Conservation (phyloP, 2,113 vertebrate genomes). For the Dissostichus mawsoni region DNA sequence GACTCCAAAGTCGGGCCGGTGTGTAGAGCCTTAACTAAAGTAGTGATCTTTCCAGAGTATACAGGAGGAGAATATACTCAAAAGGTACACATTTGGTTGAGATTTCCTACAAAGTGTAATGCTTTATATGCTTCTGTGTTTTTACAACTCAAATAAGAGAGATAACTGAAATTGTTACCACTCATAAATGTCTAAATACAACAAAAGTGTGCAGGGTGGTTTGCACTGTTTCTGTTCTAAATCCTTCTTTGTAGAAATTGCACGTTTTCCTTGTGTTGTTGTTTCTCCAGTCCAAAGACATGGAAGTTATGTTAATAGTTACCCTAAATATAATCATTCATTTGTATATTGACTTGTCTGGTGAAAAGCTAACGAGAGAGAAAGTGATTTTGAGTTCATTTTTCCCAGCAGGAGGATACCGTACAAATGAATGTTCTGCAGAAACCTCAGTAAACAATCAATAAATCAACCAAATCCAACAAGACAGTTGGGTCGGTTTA, state of each 20-base stretch:
- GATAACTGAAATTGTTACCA: not conserved
- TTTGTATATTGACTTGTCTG: not conserved
- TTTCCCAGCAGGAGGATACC: not conserved
- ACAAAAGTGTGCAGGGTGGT: not conserved
- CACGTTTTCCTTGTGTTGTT: not conserved
- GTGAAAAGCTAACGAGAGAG: not conserved
- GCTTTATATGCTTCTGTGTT: not conserved
- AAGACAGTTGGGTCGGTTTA: not conserved
- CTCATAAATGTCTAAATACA: not conserved
- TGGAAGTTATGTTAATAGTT: not conserved
- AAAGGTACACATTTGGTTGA: too few relatives aligned
- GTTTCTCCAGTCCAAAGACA: not conserved
- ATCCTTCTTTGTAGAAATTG: not conserved
- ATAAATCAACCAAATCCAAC: not conserved
- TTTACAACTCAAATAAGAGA: slow-evolving; percentile 4
- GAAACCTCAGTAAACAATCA: slow-evolving; percentile 19
- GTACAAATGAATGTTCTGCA: not conserved
- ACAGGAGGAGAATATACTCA: not conserved
- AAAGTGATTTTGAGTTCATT: not conserved
- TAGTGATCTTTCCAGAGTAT: not conserved
- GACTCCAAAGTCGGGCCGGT: too few relatives aligned
- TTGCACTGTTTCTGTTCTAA: too few relatives aligned
- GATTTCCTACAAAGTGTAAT: too few relatives aligned
- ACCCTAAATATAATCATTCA: not conserved
- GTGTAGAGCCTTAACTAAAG: too few relatives aligned